Base-by-base conservation (phyloP, 1,140 invertebrate genomes). In the Coptotermes formosanus region DNA sequence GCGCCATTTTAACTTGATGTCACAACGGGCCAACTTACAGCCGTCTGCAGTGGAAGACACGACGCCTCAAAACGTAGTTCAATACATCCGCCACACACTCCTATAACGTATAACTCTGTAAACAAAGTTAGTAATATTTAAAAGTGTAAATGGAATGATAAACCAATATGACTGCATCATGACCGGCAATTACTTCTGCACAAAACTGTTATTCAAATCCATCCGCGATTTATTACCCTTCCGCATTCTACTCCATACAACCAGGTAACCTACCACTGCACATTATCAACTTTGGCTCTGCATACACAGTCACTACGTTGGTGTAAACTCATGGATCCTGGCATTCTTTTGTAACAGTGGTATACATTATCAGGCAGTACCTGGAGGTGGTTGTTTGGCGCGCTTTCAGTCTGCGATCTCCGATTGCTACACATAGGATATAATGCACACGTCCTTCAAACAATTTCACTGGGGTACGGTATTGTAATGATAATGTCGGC, bases 1-100 rank as follows among this genome's bases (percentile, higher is more conserved):
- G 82, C 86, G 86, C 82, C 86, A 86, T 86, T 86, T 86, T 86
- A 32, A 48, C 45, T 83, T 84, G 82, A 86, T 86, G 86, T 84
- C 86, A 86, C 82, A 83, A 83, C 85, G 55, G 38, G 44, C 85
- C 21, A 12, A 32, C 3, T 19, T 45, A 52, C 38, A 16, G 8
- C 21, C 3, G 11, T 30, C 9, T 12, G 30, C 16, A 45, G 25
- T 44, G 75, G 85, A 69, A 85, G 48, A 85, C 25, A 32, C 81
- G 32, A 30, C 85, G 55, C 85, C 9, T 52, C 45, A 85, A 69
- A 85, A 85, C 32, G 25, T 85, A 85, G 64, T 43, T 69, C 64
- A 69, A 69, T 69, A n/a, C n/a, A 30, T 55, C 2, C 25, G 23
- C n/a, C 23, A 69, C n/a, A 69, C 23, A 64, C 7, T 21, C 3